Evolutionary conservation across 1,140 invertebrate genomes (phyloP), one percentile per base, ranked within the genome.

Genomic region (Pseudomyrmex cubaensis): DNA sequence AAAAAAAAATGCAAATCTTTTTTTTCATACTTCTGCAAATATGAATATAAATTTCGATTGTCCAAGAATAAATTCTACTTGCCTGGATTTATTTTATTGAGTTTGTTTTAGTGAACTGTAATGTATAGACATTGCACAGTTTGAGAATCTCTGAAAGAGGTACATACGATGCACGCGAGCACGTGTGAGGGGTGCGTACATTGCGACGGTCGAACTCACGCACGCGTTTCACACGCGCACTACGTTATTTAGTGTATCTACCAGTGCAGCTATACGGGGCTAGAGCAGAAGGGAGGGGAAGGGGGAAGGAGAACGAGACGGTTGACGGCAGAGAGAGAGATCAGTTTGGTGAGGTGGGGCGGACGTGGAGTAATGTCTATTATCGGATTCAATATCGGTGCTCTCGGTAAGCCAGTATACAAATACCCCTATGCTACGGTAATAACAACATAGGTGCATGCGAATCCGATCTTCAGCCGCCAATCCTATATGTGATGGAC

Each of bases 301-400:
- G 13, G 3, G 46, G 35, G 25, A 61, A 20, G 59, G 59, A 35
- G 5, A 35, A 35, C 35, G 35, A 35, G 35, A 35, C 35, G 67
- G 44, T 20, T 44, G 44, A 22, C 17, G 35, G 50, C 46, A 48
- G 76, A 59, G 61, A 66, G 73, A 61, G 54, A 35, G 35, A 82
- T 83, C 62, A 80, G 63, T 78, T 78, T n/a, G 15, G 74, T 50
- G 46, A 10, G 35, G 17, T 3, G 46, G 20, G 56, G 15, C 57
- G 85, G 75, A 80, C 80, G 73, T 59, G 86, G 89, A 91, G 89
- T 91, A 93, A 92, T 93, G 92, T 93, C 93, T 93, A 94, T 93
- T 94, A 94, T 94, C 92, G 92, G 93, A 94, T 94, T 93, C 93
- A 93, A 93, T 93, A 93, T 93, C 93, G 91, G 90, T 93, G 92